Conservation (phyloP, 2,113 vertebrate genomes). For the Genyomyrus donnyi region DNA sequence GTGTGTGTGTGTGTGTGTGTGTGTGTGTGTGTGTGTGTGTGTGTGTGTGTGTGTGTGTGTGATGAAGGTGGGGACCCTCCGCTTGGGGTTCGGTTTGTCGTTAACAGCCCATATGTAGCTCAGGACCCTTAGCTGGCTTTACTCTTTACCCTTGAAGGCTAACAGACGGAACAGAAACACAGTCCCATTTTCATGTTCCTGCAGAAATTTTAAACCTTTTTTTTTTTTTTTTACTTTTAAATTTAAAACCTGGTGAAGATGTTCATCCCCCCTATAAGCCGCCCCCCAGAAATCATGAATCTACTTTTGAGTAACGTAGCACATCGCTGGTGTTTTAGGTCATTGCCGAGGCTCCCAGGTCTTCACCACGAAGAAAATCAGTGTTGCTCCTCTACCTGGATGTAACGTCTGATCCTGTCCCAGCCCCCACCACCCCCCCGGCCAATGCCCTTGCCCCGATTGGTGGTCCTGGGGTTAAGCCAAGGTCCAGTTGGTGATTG, state of each 20-base stretch:
- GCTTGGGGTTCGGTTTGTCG: background rate
- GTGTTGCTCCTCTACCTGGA: background rate
- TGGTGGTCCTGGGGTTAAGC: background rate
- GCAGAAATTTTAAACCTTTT: background rate
- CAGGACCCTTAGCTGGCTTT: background rate
- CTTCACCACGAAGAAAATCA: background rate
- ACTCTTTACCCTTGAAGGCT: background rate
- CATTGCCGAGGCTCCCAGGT: background rate
- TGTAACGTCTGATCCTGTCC: background rate
- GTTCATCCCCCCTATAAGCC: background rate
- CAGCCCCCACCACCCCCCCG: background rate
- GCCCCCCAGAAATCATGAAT: background rate
- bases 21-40: background rate
- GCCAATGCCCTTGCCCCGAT: background rate
- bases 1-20: background rate
- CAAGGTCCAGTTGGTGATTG: background rate
- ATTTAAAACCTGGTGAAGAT: background rate
- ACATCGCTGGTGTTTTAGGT: background rate
- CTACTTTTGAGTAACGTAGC: background rate
- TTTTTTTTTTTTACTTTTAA: too few relatives aligned
- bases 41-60: background rate
- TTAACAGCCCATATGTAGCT: background rate
- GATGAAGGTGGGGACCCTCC: background rate
- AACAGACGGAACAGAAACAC: background rate
- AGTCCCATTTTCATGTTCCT: background rate